Conservation (phyloP, 2,888 invertebrate genomes). For the Agrochola macilenta region DNA sequence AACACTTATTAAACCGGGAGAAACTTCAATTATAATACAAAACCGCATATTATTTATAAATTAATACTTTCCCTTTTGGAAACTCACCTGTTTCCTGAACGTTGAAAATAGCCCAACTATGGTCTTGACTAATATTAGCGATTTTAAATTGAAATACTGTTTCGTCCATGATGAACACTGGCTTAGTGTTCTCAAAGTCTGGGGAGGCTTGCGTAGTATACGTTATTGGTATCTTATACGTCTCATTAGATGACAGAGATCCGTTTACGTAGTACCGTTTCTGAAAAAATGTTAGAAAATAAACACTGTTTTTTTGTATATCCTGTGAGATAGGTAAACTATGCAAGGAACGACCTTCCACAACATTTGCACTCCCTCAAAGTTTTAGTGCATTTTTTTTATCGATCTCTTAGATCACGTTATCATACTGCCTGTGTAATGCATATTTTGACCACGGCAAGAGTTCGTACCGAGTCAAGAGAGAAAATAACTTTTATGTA, state of each 20-base stretch:
- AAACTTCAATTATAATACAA: not conserved
- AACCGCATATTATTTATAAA: too few species aligned
- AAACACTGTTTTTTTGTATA: not conserved
- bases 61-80: not conserved
- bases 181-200: slow-evolving; percentile 80
- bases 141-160: slow-evolving; percentile 71
- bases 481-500: too few species aligned
- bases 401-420: too few species aligned
- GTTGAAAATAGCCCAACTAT: slow-evolving; percentile 91
- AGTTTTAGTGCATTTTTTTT: not conserved
- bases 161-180: slow-evolving; percentile 80
- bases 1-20: too few species aligned
- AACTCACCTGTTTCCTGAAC: slow-evolving; percentile 90
- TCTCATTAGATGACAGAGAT: slow-evolving; percentile 76
- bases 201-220: slow-evolving; percentile 77
- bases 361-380: too few species aligned
- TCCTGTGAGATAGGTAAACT: not conserved
- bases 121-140: slow-evolving; percentile 72
- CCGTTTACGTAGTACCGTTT: slow-evolving; percentile 83
- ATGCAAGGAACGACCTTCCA: too few species aligned
- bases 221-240: slow-evolving; percentile 86
- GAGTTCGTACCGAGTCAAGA: too few species aligned
- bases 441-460: too few species aligned
- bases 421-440: too few species aligned
- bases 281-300: slow-evolving; percentile 67